Conservation (phyloP, 1,140 invertebrate genomes). For the Trinorchestia longiramus region DNA sequence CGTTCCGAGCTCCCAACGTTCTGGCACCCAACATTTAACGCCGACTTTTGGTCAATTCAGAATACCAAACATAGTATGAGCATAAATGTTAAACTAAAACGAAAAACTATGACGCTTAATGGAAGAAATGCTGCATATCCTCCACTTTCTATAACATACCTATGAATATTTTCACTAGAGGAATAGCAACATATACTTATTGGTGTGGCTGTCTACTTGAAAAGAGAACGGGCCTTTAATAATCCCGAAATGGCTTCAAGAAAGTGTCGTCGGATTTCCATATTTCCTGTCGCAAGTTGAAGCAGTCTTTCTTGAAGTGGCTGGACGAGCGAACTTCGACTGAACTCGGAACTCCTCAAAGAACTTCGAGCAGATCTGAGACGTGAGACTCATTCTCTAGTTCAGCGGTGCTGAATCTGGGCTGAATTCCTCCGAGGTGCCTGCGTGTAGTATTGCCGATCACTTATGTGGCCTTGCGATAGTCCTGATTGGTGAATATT, state of each 20-base stretch:
- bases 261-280: neutral
- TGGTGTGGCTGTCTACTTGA: neutral
- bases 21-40: too few species aligned
- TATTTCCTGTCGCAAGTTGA: neutral
- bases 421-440: neutral
- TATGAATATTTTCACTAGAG: too few species aligned
- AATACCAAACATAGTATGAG: too few species aligned
- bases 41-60: too few species aligned
- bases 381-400: neutral
- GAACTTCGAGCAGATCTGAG: constrained; percentile 42
- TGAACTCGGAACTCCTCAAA: constrained; percentile 10
- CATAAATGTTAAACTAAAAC: too few species aligned
- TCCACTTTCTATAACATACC: too few species aligned
- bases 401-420: neutral
- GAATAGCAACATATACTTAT: neutral
- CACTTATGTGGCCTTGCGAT: neutral
- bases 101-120: too few species aligned
- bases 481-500: neutral
- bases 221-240: neutral
- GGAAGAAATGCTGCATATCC: too few species aligned
- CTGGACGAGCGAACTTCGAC: neutral
- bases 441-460: neutral
- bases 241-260: neutral
- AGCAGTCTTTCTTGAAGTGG: neutral
- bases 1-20: too few species aligned